A percentile compares a stretch with the other conserved stretches of the same genome.
phyloP scores from a whole-genome alignment of 2,888 invertebrate genomes.

The Elmis aenea region DNA sequence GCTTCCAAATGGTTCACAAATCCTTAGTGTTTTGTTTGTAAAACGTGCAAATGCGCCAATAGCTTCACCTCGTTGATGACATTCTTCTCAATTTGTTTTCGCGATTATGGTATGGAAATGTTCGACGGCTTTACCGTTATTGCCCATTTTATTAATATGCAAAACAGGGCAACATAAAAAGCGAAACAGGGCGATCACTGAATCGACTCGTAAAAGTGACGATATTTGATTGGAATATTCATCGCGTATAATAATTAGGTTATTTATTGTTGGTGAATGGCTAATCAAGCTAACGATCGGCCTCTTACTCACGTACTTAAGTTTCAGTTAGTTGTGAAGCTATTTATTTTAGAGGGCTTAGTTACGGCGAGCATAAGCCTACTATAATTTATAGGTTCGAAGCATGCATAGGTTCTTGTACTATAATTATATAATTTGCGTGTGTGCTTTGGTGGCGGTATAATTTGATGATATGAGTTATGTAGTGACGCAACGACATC shows the following conservation, averaged over 20 bases:
- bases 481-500: constrained; percentile 15
- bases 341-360: not conserved
- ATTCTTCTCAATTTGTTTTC: constrained; percentile 31
- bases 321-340: not conserved
- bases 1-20: constrained; percentile 15
- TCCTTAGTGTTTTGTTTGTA: constrained; percentile 22
- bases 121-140: constrained; percentile 21
- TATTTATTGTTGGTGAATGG: constrained; percentile 7
- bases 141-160: constrained; percentile 30
- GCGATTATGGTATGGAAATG: constrained; percentile 32
- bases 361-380: too few species aligned
- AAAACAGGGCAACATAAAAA: constrained; percentile 26
- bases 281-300: too few species aligned
- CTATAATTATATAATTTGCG: constrained; percentile 22
- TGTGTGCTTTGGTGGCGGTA: constrained; percentile 17
- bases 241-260: constrained; percentile 22
- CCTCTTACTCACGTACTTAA: too few species aligned
- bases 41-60: constrained; percentile 26
- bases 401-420: constrained; percentile 19
- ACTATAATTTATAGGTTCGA: constrained; percentile 19
- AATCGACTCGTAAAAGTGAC: constrained; percentile 16
- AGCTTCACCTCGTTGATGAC: constrained; percentile 20
- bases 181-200: constrained; percentile 10
- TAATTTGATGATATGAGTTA: constrained; percentile 18
- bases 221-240: constrained; percentile 22